Base-by-base conservation (phyloP, 2,888 invertebrate genomes). In the Epirrhoe alternata region DNA sequence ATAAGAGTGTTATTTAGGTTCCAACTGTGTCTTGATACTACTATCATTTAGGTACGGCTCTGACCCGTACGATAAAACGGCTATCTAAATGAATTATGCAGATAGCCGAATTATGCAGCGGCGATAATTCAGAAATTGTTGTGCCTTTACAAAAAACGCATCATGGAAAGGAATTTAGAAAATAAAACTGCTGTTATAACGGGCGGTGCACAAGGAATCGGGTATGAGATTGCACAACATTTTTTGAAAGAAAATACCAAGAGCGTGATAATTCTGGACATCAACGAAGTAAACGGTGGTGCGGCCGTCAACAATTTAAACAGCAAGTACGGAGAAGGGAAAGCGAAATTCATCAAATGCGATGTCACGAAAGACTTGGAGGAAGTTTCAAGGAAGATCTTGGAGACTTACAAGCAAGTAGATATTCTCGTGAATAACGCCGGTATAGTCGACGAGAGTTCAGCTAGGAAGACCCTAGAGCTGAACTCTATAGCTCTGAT, bases 121-220 rank as follows among this genome's bases (percentile, higher is more conserved):
- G 35, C 6, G 35, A 35, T 35, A 35, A 8, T 7, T 35, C 35
- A 35, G 7, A 8, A 1, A 35, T 35, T 35, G 35, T 8, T 35
- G 6, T 35, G 3, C 35, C 6, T 35, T 35, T 35, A 10, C 7
- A 35, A 35, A 7, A 10, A 3, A 16, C 24, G 52, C 17, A 59
- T 6, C 16, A 73, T 73, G 72, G 68, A 70, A 6, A 68, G 51
- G 50, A 53, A 33, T 58, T 55, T 74, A 6, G 59, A 69, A 56
- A 64, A 73, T 57, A 78, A 75, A 71, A 62, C 74, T 10, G 61
- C 69, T 6, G 71, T 78, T 5, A 64, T 94, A 35, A 94, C 94
- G 2, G 94, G 94, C 2, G 94, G 87, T 31, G 91, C 93, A 3
- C 79, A 83, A 42, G 94, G 94, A 0, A 90, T 94, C 54, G 94